A percentile compares a stretch with the other conserved stretches of the same genome.
phyloP scores from a whole-genome alignment of 1,140 invertebrate genomes.

The Panagrolaimus sp. region DNA sequence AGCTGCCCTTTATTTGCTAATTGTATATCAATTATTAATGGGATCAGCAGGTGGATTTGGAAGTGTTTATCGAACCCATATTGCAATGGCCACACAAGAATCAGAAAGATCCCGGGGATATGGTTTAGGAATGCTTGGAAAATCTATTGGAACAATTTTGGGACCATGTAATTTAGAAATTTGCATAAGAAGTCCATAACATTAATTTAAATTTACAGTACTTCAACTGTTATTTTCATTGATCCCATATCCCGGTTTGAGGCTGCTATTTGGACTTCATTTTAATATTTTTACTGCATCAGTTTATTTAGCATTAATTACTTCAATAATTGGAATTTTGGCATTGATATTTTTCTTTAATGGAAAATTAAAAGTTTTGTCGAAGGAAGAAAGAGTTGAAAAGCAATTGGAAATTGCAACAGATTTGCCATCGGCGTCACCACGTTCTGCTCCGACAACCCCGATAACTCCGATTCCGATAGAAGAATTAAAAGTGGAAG shows the following conservation, averaged over 20 bases:
- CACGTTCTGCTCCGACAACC: neutral
- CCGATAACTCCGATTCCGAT: too few relatives aligned
- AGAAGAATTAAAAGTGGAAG: neutral
- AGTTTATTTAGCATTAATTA: neutral
- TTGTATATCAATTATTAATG: constrained; percentile 2
- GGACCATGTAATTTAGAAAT: constrained; percentile 1
- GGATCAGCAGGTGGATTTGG: neutral
- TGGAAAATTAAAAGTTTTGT: neutral
- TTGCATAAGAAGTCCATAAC: neutral
- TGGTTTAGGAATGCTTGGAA: neutral
- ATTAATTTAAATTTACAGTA: neutral
- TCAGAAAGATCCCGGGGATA: neutral
- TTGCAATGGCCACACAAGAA: neutral
- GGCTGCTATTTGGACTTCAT: neutral
- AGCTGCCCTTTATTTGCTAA: neutral
- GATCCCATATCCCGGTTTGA: neutral
- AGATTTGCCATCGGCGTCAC: too few relatives aligned
- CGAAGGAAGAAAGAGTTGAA: neutral
- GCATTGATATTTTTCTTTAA: neutral
- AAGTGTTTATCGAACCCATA: constrained; percentile 2
- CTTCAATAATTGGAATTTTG: neutral
- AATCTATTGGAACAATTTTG: neutral
- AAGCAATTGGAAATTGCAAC: neutral
- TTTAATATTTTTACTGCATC: neutral
- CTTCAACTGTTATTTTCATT: neutral